A percentile compares a stretch with the other conserved stretches of the same genome.
These are phyloP conservation scores for Eufriesea mexicana DNA, from an alignment of 1,140 invertebrate species.

Conservation along the genomic window DNA sequence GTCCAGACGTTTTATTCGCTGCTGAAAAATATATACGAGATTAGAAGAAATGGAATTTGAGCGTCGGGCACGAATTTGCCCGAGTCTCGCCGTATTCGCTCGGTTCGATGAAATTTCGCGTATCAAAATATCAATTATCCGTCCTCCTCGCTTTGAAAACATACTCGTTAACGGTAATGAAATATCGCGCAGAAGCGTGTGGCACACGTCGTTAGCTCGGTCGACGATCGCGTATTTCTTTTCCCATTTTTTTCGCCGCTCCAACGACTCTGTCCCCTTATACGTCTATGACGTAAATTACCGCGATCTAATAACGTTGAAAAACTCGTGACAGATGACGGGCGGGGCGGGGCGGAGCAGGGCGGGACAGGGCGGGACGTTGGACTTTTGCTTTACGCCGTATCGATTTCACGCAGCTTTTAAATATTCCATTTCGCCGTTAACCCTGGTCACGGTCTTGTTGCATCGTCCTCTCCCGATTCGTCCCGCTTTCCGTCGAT, in stretches of 20 bases:
- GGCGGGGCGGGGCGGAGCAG: background rate
- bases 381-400: conserved; percentile 3
- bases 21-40: conserved; percentile 61
- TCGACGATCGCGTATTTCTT: conserved; percentile 27
- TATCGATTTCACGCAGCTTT: conserved; percentile 50
- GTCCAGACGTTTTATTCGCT: conserved; percentile 63
- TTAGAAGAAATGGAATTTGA: conserved; percentile 64
- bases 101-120: conserved; percentile 36
- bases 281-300: conserved; percentile 37
- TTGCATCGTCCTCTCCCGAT: background rate
- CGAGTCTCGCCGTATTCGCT: background rate
- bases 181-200: conserved; percentile 15
- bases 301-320: conserved; percentile 31
- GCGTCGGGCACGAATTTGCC: conserved; percentile 42
- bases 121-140: conserved; percentile 66
- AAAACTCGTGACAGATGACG: conserved; percentile 38
- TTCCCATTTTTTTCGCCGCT: background rate
- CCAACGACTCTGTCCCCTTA: background rate
- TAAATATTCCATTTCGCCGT: conserved; percentile 21
- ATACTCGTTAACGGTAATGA: conserved; percentile 56
- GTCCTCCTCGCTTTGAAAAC: conserved; percentile 41
- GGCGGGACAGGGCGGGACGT: conserved; percentile 1
- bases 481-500: background rate
- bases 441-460: background rate
- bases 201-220: background rate